Percentiles rank a stretch among this genome's conserved stretches.
Conservation (phyloP, 2,888 invertebrate genomes). For the Notocelia uddmanniana region DNA sequence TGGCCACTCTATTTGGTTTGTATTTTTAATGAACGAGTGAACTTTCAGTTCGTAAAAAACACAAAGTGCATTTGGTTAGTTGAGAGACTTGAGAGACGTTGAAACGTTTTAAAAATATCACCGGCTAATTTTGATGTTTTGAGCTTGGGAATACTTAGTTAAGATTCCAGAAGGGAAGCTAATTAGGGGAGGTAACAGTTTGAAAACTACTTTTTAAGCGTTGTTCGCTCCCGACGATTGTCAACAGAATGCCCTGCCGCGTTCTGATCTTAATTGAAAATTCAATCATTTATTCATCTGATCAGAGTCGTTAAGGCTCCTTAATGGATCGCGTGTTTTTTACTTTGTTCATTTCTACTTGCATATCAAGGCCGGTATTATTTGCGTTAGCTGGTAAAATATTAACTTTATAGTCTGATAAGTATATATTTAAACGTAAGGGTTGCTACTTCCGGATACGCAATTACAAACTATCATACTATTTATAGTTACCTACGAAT, state of each 20-base stretch:
- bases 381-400: neutral
- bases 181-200: slow-evolving; percentile 39
- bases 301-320: slow-evolving; percentile 76
- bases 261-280: slow-evolving; percentile 81
- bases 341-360: slow-evolving; percentile 69
- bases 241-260: slow-evolving; percentile 71
- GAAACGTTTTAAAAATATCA: slow-evolving; percentile 13
- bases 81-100: slow-evolving; percentile 1
- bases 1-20: slow-evolving; percentile 43
- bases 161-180: slow-evolving; percentile 33
- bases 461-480: slow-evolving; percentile 54
- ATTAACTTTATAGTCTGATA: neutral
- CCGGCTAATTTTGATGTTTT: slow-evolving; percentile 14
- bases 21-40: slow-evolving; percentile 41
- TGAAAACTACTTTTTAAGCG: slow-evolving; percentile 60
- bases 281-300: slow-evolving; percentile 84
- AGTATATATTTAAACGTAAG: neutral
- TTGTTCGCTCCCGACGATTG: slow-evolving; percentile 65
- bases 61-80: slow-evolving; percentile 11
- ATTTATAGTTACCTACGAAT: slow-evolving; percentile 16
- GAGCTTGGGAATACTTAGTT: slow-evolving; percentile 29
- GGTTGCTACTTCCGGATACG: slow-evolving; percentile 26
- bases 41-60: slow-evolving; percentile 36
- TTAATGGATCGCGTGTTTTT: slow-evolving; percentile 74
- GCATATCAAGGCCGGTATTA: slow-evolving; percentile 63